Evolutionary conservation across 2,888 invertebrate species (phyloP).

Genomic region (Folsomia manolachei): DNA sequence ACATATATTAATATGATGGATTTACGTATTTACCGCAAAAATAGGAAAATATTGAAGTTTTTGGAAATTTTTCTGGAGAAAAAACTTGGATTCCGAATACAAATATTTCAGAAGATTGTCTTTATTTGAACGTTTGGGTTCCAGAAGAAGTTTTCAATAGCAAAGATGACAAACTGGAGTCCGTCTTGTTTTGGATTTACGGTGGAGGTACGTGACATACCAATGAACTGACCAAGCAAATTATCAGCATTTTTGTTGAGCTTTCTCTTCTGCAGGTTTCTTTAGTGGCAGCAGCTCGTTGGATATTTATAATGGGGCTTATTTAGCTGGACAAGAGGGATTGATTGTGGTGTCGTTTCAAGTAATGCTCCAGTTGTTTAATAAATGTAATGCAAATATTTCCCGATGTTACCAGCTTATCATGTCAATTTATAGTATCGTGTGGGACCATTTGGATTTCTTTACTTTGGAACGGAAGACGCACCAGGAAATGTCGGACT

Average conservation of each 20-base stretch:
- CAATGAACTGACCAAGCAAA: too few species aligned
- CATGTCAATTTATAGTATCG: constrained; percentile 66
- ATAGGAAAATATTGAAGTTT: not conserved
- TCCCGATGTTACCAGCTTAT: not conserved
- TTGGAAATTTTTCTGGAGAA: constrained; percentile 61
- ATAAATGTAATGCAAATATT: not conserved
- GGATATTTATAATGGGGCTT: constrained; percentile 90
- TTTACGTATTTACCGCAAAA: too few species aligned
- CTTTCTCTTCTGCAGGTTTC: too few species aligned
- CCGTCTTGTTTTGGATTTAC: constrained; percentile 82
- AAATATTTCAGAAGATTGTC: constrained; percentile 89
- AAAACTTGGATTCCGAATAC: constrained; percentile 98
- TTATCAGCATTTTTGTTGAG: too few species aligned
- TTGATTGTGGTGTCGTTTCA: constrained; percentile 76
- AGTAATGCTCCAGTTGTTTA: not conserved
- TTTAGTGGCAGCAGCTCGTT: constrained; percentile 89
- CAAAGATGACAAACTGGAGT: constrained; percentile 54
- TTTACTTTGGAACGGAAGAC: constrained; percentile 78
- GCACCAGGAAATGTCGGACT: constrained; percentile 70
- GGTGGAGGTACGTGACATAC: too few species aligned
- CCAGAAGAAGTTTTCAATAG: constrained; percentile 57
- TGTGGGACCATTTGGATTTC: constrained; percentile 89
- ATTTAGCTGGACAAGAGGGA: constrained; percentile 83
- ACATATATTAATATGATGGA: too few species aligned
- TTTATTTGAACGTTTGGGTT: constrained; percentile 93